These are phyloP conservation scores for Gymnosoma rotundatum DNA, from an alignment of 2,888 invertebrate species.

Conservation along the genomic window DNA sequence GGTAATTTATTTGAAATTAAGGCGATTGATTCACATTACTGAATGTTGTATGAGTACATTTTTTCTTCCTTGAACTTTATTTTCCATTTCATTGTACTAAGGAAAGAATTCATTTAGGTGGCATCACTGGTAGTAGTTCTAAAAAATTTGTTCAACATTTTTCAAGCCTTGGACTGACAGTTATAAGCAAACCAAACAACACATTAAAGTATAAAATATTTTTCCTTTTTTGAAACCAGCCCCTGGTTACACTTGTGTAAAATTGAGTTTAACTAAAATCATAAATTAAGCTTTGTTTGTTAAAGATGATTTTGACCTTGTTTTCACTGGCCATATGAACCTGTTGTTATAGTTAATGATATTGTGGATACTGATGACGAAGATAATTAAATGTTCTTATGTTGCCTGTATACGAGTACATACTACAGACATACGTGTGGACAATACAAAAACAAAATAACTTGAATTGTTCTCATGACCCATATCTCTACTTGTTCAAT, in stretches of 20 bases:
- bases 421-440: not conserved
- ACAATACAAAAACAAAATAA: slow-evolving; percentile 13
- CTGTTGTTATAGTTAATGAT: slow-evolving; percentile 54
- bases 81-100: no score
- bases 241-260: slow-evolving; percentile 20
- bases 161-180: no score
- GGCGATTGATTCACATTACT: no score
- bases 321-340: slow-evolving; percentile 55
- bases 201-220: not conserved
- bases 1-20: no score
- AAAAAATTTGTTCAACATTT: no score
- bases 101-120: no score
- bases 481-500: slow-evolving; percentile 38
- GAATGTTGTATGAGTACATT: no score
- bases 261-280: slow-evolving; percentile 35
- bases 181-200: no score
- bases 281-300: not conserved
- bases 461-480: slow-evolving; percentile 67
- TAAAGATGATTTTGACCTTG: slow-evolving; percentile 65
- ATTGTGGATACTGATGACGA: slow-evolving; percentile 4
- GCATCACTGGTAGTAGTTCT: no score
- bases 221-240: slow-evolving; percentile 5
- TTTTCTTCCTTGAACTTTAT: no score
- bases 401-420: slow-evolving; percentile 21
- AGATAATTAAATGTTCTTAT: slow-evolving; percentile 58